These are phyloP conservation scores for Parauchenoglanis punctatus DNA, from an alignment of 2,797 vertebrate genomes.

Conservation along the genomic window DNA sequence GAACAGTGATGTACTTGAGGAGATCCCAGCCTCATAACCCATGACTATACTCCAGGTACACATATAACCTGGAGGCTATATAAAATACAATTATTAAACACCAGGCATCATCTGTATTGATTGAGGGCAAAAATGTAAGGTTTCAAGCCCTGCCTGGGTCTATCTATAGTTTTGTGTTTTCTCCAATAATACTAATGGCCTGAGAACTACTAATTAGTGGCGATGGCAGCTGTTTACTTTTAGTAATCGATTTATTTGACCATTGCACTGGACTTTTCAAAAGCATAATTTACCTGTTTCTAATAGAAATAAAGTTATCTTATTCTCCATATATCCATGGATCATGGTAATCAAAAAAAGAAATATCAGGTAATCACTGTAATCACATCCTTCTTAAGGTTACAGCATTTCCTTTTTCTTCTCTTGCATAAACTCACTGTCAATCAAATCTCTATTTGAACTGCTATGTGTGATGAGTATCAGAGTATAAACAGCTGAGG, in stretches of 20 bases:
- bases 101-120: not conserved
- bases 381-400: not conserved
- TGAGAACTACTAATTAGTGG: not conserved
- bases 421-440: not conserved
- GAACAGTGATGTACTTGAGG: not conserved
- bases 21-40: not conserved
- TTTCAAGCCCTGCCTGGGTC: not conserved
- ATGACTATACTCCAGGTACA: not conserved
- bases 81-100: not conserved
- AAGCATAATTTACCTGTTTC: not conserved
- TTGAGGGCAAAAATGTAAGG: not conserved
- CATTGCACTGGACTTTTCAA: not conserved
- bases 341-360: too few relatives aligned
- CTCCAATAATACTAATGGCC: not conserved
- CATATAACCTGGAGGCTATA: not conserved
- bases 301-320: not conserved
- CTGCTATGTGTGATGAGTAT: not conserved
- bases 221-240: not conserved
- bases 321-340: not conserved
- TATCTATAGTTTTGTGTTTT: not conserved
- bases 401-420: not conserved
- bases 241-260: not conserved
- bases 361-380: not conserved
- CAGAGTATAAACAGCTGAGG: slow-evolving; percentile 2
- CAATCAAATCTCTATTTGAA: not conserved